Conservation (phyloP, 2,888 invertebrate genomes). For the Deilephila elpenor region DNA sequence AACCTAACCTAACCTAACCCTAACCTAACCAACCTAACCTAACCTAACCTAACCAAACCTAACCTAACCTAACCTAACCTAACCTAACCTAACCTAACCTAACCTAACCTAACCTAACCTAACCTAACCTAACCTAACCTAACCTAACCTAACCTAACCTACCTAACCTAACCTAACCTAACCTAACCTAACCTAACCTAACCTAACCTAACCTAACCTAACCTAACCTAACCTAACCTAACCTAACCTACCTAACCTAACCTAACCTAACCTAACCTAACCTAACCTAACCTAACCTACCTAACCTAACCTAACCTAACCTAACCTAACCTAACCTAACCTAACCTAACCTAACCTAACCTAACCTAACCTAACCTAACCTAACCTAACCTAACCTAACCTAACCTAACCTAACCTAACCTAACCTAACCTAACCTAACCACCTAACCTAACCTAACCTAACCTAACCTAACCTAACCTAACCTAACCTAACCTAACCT, state of each 20-base stretch:
- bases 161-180: constrained; percentile 33
- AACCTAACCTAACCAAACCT: constrained; percentile 1
- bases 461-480: constrained; percentile 38
- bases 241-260: no score
- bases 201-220: constrained; percentile 24
- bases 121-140: constrained; percentile 11
- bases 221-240: no score
- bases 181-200: constrained; percentile 34
- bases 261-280: constrained; percentile 27
- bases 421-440: constrained; percentile 39
- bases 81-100: no score
- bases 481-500: constrained; percentile 36
- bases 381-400: constrained; percentile 38
- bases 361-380: constrained; percentile 37
- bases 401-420: constrained; percentile 39
- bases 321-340: constrained; percentile 36
- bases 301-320: constrained; percentile 37
- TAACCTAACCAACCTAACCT: no score
- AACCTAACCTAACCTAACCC: no score
- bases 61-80: constrained; percentile 6
- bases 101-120: constrained; percentile 18
- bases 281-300: constrained; percentile 34
- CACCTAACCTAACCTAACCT: constrained; percentile 37
- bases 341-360: constrained; percentile 34
- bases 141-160: constrained; percentile 33